Conservation (phyloP, 2,888 invertebrate genomes). For the Deilephila porcellus region DNA sequence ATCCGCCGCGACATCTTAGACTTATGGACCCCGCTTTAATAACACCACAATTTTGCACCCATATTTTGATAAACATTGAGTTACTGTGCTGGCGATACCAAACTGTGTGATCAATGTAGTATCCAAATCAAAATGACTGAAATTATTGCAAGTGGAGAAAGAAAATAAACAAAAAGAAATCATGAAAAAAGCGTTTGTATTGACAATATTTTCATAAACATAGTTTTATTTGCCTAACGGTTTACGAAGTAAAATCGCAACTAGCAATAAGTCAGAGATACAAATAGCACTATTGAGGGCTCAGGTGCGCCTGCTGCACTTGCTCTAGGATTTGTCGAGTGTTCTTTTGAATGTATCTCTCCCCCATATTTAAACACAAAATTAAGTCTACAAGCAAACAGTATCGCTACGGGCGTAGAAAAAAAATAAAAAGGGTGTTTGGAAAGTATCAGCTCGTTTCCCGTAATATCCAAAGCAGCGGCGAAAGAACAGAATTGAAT, state of each 20-base stretch:
- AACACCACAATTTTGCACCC: constrained; percentile 26
- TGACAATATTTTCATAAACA: neutral
- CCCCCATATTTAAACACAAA: constrained; percentile 80
- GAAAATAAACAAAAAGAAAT: neutral
- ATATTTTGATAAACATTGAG: neutral
- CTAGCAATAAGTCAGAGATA: neutral
- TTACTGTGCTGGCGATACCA: neutral
- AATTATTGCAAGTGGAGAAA: neutral
- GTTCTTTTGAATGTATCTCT: constrained; percentile 72
- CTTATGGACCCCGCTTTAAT: constrained; percentile 36
- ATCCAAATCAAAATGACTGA: neutral
- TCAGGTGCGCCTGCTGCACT: constrained; percentile 64
- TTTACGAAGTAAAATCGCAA: neutral
- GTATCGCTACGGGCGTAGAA: constrained; percentile 66
- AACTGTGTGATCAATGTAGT: neutral
- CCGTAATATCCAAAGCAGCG: constrained; percentile 69
- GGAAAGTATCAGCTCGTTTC: constrained; percentile 73
- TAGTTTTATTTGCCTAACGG: too few relatives aligned
- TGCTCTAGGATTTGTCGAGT: constrained; percentile 69
- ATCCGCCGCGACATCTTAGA: constrained; percentile 67
- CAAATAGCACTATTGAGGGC: constrained; percentile 34
- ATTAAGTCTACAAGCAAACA: constrained; percentile 80
- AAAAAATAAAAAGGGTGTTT: constrained; percentile 80
- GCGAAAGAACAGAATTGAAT: constrained; percentile 84
- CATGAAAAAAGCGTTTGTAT: neutral